Conservation (phyloP, 2,113 vertebrate genomes). For the Octodon degus region DNA sequence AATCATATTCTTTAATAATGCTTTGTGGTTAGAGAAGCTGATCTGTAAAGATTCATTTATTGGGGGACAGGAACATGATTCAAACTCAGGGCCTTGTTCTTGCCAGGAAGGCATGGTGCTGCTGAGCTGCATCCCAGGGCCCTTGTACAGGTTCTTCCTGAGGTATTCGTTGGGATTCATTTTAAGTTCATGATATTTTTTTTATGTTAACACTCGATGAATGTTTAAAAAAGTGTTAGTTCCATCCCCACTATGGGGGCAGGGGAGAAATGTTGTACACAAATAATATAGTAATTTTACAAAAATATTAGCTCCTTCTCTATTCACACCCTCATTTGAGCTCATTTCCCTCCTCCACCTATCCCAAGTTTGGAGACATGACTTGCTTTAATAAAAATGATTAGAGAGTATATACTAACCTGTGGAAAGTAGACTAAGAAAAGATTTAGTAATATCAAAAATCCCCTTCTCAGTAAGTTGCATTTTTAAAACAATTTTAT, state of each 20-base stretch:
- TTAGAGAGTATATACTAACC: not conserved
- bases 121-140: too few species aligned
- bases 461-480: not conserved
- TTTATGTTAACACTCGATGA: not conserved
- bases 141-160: not conserved
- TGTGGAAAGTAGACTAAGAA: not conserved
- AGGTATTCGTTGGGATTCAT: not conserved
- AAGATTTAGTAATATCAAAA: not conserved
- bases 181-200: not conserved
- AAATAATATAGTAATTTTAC: not conserved
- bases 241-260: not conserved
- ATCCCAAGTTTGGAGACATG: not conserved
- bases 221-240: not conserved
- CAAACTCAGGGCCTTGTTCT: too few species aligned
- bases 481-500: conserved; percentile 36
- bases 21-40: not conserved
- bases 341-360: not conserved
- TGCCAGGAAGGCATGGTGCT: too few species aligned
- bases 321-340: not conserved
- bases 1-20: not conserved
- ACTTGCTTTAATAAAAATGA: not conserved
- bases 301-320: not conserved
- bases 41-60: not conserved
- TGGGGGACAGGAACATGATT: too few species aligned
- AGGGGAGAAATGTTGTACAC: not conserved